Conservation (phyloP, 2,888 invertebrate species). For the Ophion ellenae region DNA sequence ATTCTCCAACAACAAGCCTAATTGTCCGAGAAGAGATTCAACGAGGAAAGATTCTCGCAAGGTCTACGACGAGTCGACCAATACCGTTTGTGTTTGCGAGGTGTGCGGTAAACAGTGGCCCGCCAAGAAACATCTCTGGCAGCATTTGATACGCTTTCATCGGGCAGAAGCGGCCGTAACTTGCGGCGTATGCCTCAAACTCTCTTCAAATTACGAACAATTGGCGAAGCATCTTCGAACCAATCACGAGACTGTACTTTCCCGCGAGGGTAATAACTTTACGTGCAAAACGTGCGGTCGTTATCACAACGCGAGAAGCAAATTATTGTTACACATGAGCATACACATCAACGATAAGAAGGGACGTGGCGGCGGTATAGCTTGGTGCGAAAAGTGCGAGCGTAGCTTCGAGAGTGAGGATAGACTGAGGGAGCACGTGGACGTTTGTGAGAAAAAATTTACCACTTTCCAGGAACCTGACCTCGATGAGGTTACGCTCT, state of each 20-base stretch:
- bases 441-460: slow-evolving; percentile 70
- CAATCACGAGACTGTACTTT: slow-evolving; percentile 84
- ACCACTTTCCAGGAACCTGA: slow-evolving; percentile 71
- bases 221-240: slow-evolving; percentile 84
- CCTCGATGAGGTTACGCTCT: slow-evolving; percentile 70
- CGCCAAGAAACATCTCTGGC: slow-evolving; percentile 87
- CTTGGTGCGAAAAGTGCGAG: slow-evolving; percentile 79
- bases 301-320: slow-evolving; percentile 86
- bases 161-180: slow-evolving; percentile 86
- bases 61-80: slow-evolving; percentile 85
- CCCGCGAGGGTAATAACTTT: slow-evolving; percentile 86
- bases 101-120: slow-evolving; percentile 87
- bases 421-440: slow-evolving; percentile 75
- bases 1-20: not conserved
- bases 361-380: slow-evolving; percentile 68
- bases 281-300: slow-evolving; percentile 85
- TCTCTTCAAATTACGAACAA: slow-evolving; percentile 84
- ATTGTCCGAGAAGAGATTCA: not conserved
- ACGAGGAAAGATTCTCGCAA: slow-evolving; percentile 84
- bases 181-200: slow-evolving; percentile 86
- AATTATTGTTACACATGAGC: slow-evolving; percentile 85
- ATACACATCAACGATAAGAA: slow-evolving; percentile 84
- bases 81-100: slow-evolving; percentile 84
- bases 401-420: slow-evolving; percentile 77
- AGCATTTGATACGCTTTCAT: slow-evolving; percentile 86